Evolutionary conservation across 1,140 invertebrate genomes (phyloP).

Genomic region (Adoxophyes honmai): DNA sequence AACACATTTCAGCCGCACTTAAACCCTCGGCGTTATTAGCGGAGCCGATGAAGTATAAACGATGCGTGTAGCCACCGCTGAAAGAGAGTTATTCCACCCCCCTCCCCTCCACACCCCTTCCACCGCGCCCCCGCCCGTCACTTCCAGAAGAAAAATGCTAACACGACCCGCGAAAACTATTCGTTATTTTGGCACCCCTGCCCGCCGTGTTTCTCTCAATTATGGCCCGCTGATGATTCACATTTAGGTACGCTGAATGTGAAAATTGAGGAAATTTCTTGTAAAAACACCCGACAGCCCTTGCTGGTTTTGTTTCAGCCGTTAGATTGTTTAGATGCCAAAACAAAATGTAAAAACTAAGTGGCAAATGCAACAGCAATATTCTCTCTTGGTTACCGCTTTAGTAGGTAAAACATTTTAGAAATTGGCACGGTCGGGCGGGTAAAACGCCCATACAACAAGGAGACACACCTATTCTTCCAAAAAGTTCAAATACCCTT

Average conservation of each 20-base stretch:
- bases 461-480: no score
- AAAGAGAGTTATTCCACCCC: slow-evolving; percentile 49
- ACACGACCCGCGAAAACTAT: slow-evolving; percentile 75
- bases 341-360: no score
- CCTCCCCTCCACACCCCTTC: slow-evolving; percentile 21
- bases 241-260: neutral
- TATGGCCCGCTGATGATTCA: slow-evolving; percentile 43
- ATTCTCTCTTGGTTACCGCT: no score
- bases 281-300: no score
- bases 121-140: slow-evolving; percentile 50
- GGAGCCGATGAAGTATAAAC: slow-evolving; percentile 72
- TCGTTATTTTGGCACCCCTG: slow-evolving; percentile 75
- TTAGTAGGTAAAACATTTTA: no score
- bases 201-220: slow-evolving; percentile 46
- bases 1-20: slow-evolving; percentile 1
- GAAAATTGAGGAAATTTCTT: no score
- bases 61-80: slow-evolving; percentile 60
- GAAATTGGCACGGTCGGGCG: no score
- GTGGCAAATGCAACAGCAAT: no score
- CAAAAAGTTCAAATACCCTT: no score
- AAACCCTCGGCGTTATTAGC: slow-evolving; percentile 52
- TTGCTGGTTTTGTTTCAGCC: no score
- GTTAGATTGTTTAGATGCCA: no score
- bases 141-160: slow-evolving; percentile 75
- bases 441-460: no score